A percentile compares a stretch with the other conserved stretches of the same genome.
These are phyloP conservation scores for Danaus chrysippus DNA, from an alignment of 2,888 invertebrate species.

Conservation along the genomic window DNA sequence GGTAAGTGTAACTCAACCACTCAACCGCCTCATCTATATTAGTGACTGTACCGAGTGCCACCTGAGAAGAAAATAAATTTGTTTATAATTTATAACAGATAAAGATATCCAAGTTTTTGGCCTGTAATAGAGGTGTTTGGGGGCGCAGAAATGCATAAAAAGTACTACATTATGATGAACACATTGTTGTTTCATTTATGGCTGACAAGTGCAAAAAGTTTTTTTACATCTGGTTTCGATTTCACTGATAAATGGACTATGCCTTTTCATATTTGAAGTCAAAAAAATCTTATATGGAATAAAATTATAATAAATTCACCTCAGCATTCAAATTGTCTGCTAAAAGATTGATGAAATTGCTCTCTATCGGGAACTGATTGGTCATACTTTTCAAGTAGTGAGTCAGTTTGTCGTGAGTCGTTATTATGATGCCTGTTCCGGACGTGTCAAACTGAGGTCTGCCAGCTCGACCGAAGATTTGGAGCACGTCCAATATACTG, in stretches of 20 bases:
- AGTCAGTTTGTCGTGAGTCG: constrained; percentile 92
- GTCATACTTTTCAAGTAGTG: constrained; percentile 96
- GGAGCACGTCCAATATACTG: constrained; percentile 97
- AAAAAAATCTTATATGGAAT: too few relatives aligned
- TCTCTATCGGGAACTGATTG: constrained; percentile 98
- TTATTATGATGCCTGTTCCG: constrained; percentile 97
- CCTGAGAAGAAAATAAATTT: constrained; percentile 66
- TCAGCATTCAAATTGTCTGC: constrained; percentile 99
- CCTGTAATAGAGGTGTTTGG: too few relatives aligned
- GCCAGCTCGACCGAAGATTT: constrained; percentile 99
- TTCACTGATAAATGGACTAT: too few relatives aligned
- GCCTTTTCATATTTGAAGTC: too few relatives aligned
- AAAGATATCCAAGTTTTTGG: too few relatives aligned
- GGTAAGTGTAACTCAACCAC: constrained; percentile 98
- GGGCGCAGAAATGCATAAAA: too few relatives aligned
- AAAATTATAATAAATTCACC: constrained; percentile 66
- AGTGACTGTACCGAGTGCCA: constrained; percentile 96
- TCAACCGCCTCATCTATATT: constrained; percentile 97
- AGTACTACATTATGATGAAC: too few relatives aligned
- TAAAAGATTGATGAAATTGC: constrained; percentile 94
- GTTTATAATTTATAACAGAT: too few relatives aligned
- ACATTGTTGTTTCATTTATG: too few relatives aligned
- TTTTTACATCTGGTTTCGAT: too few relatives aligned
- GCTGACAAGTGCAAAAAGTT: too few relatives aligned
- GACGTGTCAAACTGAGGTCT: constrained; percentile 97